Evolutionary conservation across 2,888 invertebrate genomes (phyloP).

Genomic region (Diloba caeruleocephala): DNA sequence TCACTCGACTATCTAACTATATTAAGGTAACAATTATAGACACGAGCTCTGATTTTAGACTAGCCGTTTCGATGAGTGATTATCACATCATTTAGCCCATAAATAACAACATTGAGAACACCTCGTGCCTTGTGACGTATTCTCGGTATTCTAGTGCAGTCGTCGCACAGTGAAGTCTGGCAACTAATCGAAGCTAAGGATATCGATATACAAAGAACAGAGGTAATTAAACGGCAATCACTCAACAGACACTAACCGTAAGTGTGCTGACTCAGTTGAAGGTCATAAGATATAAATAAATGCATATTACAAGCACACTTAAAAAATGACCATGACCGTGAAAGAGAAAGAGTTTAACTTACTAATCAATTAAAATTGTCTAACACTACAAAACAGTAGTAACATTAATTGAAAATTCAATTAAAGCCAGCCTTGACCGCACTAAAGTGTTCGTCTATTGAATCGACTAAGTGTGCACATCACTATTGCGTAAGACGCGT

Average conservation of each 20-base stretch:
- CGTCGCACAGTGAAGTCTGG: no score
- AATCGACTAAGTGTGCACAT: constrained; percentile 54
- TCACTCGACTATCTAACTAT: no score
- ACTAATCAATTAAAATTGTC: constrained; percentile 2
- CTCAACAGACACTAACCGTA: neutral
- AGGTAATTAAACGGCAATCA: no score
- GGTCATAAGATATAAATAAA: neutral
- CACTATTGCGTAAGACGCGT: constrained; percentile 46
- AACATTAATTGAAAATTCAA: constrained; percentile 33
- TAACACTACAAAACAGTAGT: neutral
- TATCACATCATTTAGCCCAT: no score
- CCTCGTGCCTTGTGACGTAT: no score
- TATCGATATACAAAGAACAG: no score
- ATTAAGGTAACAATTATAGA: no score
- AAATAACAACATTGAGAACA: no score
- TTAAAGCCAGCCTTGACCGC: constrained; percentile 56
- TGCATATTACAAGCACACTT: neutral
- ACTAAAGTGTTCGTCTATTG: constrained; percentile 40
- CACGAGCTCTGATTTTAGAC: no score
- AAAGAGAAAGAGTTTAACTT: constrained; percentile 7
- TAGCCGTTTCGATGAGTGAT: no score
- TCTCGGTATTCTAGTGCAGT: no score
- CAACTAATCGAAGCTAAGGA: no score
- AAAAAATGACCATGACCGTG: constrained; percentile 22
- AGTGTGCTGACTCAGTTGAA: neutral